Evolutionary conservation across 2,888 invertebrate species (phyloP).

Genomic region (Acrobasis consociella): DNA sequence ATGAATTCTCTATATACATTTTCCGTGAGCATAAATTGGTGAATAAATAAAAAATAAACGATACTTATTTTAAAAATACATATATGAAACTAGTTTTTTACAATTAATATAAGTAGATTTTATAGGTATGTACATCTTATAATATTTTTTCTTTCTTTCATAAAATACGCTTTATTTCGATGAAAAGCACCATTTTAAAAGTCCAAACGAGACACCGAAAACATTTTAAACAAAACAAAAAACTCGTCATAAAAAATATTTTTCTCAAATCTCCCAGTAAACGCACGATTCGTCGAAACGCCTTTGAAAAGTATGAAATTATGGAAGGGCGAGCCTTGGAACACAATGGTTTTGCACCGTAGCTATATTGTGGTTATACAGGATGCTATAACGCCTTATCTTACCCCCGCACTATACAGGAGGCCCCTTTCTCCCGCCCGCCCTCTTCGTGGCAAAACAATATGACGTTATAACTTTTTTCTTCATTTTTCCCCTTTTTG

Average conservation of each 20-base stretch:
- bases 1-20: no score
- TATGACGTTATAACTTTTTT: conserved; percentile 82
- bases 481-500: conserved; percentile 78
- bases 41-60: no score
- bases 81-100: no score
- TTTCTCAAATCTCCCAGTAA: conserved; percentile 33
- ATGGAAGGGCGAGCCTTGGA: conserved; percentile 61
- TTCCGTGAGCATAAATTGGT: no score
- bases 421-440: conserved; percentile 53
- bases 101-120: no score
- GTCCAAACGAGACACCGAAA: conserved; percentile 4
- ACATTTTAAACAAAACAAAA: conserved; percentile 15
- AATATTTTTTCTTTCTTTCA: no score
- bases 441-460: conserved; percentile 78
- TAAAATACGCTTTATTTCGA: neutral
- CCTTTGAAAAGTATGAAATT: conserved; percentile 63
- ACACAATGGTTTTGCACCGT: conserved; percentile 55
- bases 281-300: conserved; percentile 51
- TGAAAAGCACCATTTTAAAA: neutral
- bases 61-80: no score
- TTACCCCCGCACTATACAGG: conserved; percentile 72
- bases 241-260: conserved; percentile 23
- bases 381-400: conserved; percentile 72
- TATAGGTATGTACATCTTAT: no score
- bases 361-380: conserved; percentile 55